phyloP scores from a whole-genome alignment of 2,113 vertebrate genomes.

The Nothobranchius kuhntae region DNA sequence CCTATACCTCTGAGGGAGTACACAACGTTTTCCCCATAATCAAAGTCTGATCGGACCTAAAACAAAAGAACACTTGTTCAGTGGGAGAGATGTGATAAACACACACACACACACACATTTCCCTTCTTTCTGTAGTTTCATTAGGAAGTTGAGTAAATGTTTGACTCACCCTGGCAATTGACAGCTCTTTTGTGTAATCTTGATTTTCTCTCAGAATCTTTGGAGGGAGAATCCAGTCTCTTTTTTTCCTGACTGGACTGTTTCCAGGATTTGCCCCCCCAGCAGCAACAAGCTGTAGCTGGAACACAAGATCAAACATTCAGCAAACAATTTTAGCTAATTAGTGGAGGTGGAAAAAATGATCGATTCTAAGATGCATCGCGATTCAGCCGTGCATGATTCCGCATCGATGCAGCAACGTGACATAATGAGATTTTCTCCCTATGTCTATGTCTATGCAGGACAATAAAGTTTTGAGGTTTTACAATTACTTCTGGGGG shows the following conservation, averaged over 20 bases:
- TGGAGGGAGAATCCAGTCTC: slow-evolving; percentile 85
- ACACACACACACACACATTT: too few relatives aligned
- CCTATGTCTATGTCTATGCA: too few relatives aligned
- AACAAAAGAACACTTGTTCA: slow-evolving; percentile 15
- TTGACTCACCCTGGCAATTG: slow-evolving; percentile 80
- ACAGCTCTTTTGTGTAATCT: slow-evolving; percentile 76
- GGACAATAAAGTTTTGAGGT: too few relatives aligned
- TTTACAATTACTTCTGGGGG: too few relatives aligned
- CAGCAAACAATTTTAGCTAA: neutral
- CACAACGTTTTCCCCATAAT: slow-evolving; percentile 50
- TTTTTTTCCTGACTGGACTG: slow-evolving; percentile 71
- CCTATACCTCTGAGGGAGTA: slow-evolving; percentile 85
- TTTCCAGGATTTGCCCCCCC: neutral
- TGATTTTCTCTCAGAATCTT: slow-evolving; percentile 79
- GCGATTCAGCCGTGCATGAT: too few relatives aligned
- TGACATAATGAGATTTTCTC: too few relatives aligned
- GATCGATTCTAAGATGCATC: too few relatives aligned
- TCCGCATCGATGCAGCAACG: too few relatives aligned
- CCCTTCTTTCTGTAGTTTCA: too few relatives aligned
- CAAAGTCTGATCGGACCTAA: slow-evolving; percentile 89
- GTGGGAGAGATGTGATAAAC: neutral
- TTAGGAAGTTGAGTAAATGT: neutral
- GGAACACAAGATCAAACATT: slow-evolving; percentile 9
- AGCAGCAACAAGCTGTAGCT: slow-evolving; percentile 25
- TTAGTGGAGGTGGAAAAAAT: too few relatives aligned